Base-by-base conservation (phyloP, 2,113 vertebrate genomes). In the Xyrauchen texanus region DNA sequence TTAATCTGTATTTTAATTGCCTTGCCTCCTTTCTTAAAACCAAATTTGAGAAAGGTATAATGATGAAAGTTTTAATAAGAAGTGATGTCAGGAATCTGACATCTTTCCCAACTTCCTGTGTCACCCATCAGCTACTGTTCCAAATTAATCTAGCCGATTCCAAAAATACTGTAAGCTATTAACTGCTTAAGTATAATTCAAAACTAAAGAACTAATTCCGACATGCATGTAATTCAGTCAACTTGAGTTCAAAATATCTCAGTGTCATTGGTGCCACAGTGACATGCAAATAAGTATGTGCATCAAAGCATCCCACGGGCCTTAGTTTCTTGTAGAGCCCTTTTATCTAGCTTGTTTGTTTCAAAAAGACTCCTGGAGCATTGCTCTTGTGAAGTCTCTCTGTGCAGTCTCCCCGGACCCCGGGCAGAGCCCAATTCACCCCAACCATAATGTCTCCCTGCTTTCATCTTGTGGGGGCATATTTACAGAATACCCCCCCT, bases 401-500 rank as follows among this genome's bases (percentile, higher is more conserved):
- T 72, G 13, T 64, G 57, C 7, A 12, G 46, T 15, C 61, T 55
- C 51, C n/a, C 55, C n/a, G 57, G 42, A 72, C 51, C 68, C 68
- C 4, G 46, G 63, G 5, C 60, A 45, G 21, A 34, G n/a, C 68
- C 68, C 61, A 57, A 79, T 72, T 70, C 77, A 55, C 49, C 49
- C 13, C 45, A 4, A 15, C 15, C 46, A 47, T 12, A 8, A 63
- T 21, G 66, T 74, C 68, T 60, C 21, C 21, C 44, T 3, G 42
- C 57, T 78, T 68, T 63, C 49, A n/a, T 66, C 66, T 83, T 70
- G 34, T 21, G 69, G 46, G 70, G 46, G 8, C 60, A 60, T 5
- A 71, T 81, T 81, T 79, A 64, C 81, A 73, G 61, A 73, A 55
- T 64, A 73, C 15, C 52, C 63, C 76, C 67, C 78, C 13, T 44